phyloP scores from a whole-genome alignment of 2,888 invertebrate species.

The Agrotis ipsilon region DNA sequence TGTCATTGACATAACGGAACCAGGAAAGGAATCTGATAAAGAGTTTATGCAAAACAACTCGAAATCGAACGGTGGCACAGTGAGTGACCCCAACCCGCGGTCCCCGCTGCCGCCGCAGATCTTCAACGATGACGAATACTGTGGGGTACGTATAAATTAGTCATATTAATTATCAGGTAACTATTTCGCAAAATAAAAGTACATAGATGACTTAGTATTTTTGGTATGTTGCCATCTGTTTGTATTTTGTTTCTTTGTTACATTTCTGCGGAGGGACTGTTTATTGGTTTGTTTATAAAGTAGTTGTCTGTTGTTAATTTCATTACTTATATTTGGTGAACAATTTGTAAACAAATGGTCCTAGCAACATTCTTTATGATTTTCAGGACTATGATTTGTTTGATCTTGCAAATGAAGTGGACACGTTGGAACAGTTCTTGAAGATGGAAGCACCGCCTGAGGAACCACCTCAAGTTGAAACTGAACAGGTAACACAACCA shows the following conservation, averaged over 20 bases:
- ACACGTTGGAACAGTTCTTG: conserved; percentile 96
- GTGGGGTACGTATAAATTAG: conserved; percentile 93
- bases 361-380: conserved; percentile 44
- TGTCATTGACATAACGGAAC: conserved; percentile 98
- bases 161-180: conserved; percentile 21
- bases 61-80: conserved; percentile 94
- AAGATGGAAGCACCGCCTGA: conserved; percentile 93
- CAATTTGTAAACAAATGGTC: conserved; percentile 37
- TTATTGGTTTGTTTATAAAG: conserved; percentile 40
- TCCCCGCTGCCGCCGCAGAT: conserved; percentile 98
- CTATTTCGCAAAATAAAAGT: conserved; percentile 15
- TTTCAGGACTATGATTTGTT: conserved; percentile 97
- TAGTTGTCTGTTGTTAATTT: conserved; percentile 28
- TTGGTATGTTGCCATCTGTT: conserved; percentile 66
- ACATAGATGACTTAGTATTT: conserved; percentile 57
- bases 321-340: background rate
- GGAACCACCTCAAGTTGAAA: conserved; percentile 75
- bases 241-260: conserved; percentile 60
- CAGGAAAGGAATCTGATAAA: conserved; percentile 96
- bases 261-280: conserved; percentile 21
- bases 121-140: conserved; percentile 97
- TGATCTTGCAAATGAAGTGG: conserved; percentile 97
- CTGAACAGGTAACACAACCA: conserved; percentile 69
- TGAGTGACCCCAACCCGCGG: conserved; percentile 94
- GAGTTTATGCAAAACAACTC: conserved; percentile 98